Conservation (phyloP, 2,888 invertebrate species). For the Phytoseiulus persimilis region DNA sequence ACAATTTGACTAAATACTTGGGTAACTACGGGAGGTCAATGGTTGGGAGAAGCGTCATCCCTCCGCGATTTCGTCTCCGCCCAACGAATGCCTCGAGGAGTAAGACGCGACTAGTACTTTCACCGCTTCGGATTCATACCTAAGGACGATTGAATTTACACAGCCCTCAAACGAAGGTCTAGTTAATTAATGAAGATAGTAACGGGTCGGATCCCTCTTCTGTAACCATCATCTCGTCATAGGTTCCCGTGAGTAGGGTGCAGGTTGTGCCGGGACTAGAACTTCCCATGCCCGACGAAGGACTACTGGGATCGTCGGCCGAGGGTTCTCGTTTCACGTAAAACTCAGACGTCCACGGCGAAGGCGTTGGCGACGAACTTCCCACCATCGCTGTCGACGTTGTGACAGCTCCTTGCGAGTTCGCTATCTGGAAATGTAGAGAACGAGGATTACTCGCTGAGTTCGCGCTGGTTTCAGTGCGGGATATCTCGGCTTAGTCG, state of each 20-base stretch:
- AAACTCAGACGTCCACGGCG: slow-evolving; percentile 31
- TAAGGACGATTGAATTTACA: background rate
- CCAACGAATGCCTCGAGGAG: background rate
- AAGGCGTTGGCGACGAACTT: slow-evolving; percentile 24
- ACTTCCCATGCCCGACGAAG: slow-evolving; percentile 24
- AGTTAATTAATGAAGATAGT: slow-evolving; percentile 22
- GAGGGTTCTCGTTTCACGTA: slow-evolving; percentile 32
- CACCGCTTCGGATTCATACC: background rate
- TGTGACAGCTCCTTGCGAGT: background rate
- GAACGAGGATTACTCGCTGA: background rate
- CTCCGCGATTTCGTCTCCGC: background rate
- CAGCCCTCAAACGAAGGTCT: background rate
- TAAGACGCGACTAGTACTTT: background rate
- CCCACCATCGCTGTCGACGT: background rate
- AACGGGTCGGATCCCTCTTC: slow-evolving; percentile 26
- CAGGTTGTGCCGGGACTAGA: slow-evolving; percentile 36
- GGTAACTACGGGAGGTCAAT: background rate
- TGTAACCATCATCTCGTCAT: slow-evolving; percentile 24
- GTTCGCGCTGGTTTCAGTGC: too few species aligned
- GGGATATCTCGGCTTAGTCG: too few species aligned
- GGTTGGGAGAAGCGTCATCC: background rate
- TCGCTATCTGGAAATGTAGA: slow-evolving; percentile 12
- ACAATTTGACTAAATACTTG: background rate
- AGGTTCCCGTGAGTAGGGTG: slow-evolving; percentile 27
- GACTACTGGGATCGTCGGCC: slow-evolving; percentile 24